Base-by-base conservation (phyloP, 2,113 vertebrate genomes). In the Entomyzon cyanotis region DNA sequence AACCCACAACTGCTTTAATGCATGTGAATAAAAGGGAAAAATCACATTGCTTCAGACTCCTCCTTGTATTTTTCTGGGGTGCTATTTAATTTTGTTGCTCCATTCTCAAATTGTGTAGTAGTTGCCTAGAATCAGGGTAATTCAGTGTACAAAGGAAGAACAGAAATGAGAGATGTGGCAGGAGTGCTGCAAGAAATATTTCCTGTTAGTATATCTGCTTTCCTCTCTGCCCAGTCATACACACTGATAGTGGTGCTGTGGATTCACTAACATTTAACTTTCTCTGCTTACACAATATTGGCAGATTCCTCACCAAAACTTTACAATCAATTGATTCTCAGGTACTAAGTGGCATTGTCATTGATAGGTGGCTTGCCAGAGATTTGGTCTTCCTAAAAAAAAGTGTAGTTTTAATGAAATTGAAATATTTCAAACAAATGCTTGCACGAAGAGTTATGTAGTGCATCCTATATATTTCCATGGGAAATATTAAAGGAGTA, bases 211-310 rank as follows among this genome's bases (percentile, higher is more conserved):
- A n/a, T 73, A 81, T 87, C 67, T 17, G 12, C 58, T 65, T 53
- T 53, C 28, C 50, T 46, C 78, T 76, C 35, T 73, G 28, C 14
- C 6, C 25, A 79, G 3, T 28, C 42, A 22, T 2, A 5, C 10
- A 56, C 3, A 2, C 15, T 21, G 77, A 21, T 4, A 47, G 7
- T 0, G 1, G 33, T 69, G 58, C 23, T 19, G 10, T 27, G 33
- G 44, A 78, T 73, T 87, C 59, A 81, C 6, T 1, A 49, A 22
- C 15, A 47, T n/a, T 44, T 33, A 69, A 27, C 31, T 35, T 37
- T 50, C 69, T 42, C 24, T 64, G 63, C n/a, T 62, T 49, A 31
- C 10, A 42, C 14, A 46, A 25, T 12, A 60, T 3, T 27, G 63
- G 21, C 53, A 85, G n/a, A 91, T 39, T 69, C 67, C 19, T 87